Percentiles rank a stretch among this genome's conserved stretches.
These are phyloP conservation scores for Anodontia alba DNA, from an alignment of 2,888 invertebrate genomes.

Conservation along the genomic window DNA sequence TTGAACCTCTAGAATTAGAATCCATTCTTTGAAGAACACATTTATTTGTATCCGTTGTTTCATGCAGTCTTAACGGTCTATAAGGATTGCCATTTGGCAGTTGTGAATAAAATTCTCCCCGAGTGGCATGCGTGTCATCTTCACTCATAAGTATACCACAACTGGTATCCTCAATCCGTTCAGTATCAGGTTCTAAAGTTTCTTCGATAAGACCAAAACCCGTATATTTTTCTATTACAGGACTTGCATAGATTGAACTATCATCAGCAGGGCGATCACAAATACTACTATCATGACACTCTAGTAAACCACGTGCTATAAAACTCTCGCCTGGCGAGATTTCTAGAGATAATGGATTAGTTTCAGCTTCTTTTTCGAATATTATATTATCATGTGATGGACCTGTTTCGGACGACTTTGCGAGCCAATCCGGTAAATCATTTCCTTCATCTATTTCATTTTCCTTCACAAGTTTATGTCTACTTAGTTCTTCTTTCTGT, in stretches of 20 bases:
- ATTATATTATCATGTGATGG: neutral
- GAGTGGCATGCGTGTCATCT: conserved; percentile 16
- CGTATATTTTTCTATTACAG: neutral
- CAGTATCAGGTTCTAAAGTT: neutral
- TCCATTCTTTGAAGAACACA: conserved; percentile 34
- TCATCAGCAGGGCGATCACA: conserved; percentile 22
- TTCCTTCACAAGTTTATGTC: neutral
- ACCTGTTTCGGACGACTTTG: neutral
- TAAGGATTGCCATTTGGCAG: conserved; percentile 57
- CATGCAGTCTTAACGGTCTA: conserved; percentile 43
- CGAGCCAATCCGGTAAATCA: conserved; percentile 2
- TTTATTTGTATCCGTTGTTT: conserved; percentile 51
- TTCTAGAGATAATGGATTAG: neutral
- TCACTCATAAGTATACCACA: neutral
- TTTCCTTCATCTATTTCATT: neutral
- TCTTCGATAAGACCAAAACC: conserved; percentile 18
- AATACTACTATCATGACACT: conserved; percentile 15
- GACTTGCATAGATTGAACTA: conserved; percentile 28
- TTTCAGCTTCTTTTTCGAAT: neutral
- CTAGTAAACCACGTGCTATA: conserved; percentile 19
- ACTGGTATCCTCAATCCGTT: neutral
- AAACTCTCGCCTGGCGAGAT: conserved; percentile 15
- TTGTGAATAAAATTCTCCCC: conserved; percentile 5
- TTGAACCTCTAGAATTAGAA: neutral
- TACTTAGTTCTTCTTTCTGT: conserved; percentile 21